Base-by-base conservation (phyloP, 2,888 invertebrate species). In the Mylabris sibirica region DNA sequence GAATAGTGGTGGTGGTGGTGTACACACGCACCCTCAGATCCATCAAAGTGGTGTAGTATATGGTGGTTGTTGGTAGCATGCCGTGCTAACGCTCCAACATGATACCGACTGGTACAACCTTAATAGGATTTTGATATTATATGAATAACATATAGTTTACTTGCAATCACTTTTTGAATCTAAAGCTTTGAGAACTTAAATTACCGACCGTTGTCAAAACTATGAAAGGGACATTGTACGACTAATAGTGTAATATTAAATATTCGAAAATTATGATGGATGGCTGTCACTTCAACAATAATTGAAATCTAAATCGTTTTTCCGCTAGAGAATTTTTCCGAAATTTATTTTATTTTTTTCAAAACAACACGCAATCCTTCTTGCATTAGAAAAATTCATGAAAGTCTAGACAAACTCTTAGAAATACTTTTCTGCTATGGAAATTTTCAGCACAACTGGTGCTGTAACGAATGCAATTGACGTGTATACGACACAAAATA, bases 91-190 rank as follows among this genome's bases (percentile, higher is more conserved):
- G 67, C 67, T 65, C 67, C 65, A 63, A 68, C 75, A 70, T 77
- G 78, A 76, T 76, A 77, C 78, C 65, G 74, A 66, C 75, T 77
- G 78, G 77, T 77, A 78, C 77, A 74, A 71, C 63, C 69, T 72
- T 71, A 75, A 74, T 72, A 71, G 71, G 72, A 73, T 74, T 75
- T 73, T 76, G 74, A 77, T 77, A 73, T 76, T 75, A 72, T 72
- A 72, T 73, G 71, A 71, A 71, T 68, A 68, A 71, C 63, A 68
- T 68, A 68, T 68, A 71, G 68, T 71, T 66, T 63, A 57, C 63
- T 34, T 24, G 34, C 70, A 66, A 70, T 67, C 70, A 63, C 60
- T 63, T 66, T 70, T 34, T 41, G 49, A 64, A 69, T 69, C 68
- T 61, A 53, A 35, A 57, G 22, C 30, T 14, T 30, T 35, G 22